phyloP scores from a whole-genome alignment of 2,888 invertebrate species.

The Acleris laterana region DNA sequence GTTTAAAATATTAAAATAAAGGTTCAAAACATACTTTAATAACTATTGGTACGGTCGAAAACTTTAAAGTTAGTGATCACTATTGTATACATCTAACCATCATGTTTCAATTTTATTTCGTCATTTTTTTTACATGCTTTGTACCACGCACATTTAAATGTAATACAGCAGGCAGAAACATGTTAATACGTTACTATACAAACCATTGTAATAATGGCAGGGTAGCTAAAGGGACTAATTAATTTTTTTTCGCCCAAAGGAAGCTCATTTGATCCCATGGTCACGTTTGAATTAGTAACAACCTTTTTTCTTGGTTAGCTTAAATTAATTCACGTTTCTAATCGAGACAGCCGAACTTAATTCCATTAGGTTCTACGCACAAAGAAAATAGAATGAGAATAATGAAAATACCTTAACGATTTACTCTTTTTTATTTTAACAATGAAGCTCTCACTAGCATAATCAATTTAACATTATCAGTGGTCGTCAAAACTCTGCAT shows the following conservation, averaged over 20 bases:
- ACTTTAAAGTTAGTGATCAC: too few relatives aligned
- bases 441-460: not conserved
- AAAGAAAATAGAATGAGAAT: conserved; percentile 5
- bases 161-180: not conserved
- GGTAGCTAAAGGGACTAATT: conserved; percentile 46
- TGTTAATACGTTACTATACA: conserved; percentile 20
- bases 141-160: too few relatives aligned
- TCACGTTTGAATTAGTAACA: conserved; percentile 54
- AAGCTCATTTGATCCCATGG: conserved; percentile 50
- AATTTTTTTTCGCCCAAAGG: conserved; percentile 47
- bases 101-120: too few relatives aligned
- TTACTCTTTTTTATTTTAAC: not conserved
- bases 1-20: too few relatives aligned
- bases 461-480: not conserved
- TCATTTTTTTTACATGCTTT: too few relatives aligned
- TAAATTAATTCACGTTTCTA: conserved; percentile 54
- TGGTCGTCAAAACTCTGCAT: not conserved
- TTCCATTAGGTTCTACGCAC: conserved; percentile 43
- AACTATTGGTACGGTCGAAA: too few relatives aligned
- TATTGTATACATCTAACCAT: too few relatives aligned
- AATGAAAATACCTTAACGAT: conserved; percentile 4
- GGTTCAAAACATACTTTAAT: too few relatives aligned
- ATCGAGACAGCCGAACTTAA: conserved; percentile 46
- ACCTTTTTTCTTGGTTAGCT: conserved; percentile 54
- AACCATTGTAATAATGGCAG: conserved; percentile 48